Percentiles rank a stretch among this genome's conserved stretches.
Evolutionary conservation across 2,797 vertebrate genomes (phyloP).

Genomic region (Fistularia tabacaria): DNA sequence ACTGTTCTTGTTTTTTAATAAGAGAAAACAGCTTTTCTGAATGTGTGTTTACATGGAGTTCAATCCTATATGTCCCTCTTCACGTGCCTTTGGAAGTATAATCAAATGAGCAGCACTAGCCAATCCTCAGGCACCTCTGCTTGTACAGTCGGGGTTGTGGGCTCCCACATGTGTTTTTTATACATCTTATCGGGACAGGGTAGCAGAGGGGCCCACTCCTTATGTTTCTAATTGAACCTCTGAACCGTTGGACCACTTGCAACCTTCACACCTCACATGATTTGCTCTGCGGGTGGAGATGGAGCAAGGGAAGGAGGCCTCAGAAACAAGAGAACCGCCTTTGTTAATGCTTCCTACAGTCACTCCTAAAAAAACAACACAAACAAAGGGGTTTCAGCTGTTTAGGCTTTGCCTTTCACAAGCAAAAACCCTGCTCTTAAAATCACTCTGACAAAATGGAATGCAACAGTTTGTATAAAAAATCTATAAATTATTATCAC

Average conservation of each 20-base stretch:
- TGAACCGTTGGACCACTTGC: constrained; percentile 44
- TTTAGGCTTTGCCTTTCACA: constrained; percentile 43
- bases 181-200: constrained; percentile 63
- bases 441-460: constrained; percentile 51
- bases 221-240: constrained; percentile 61
- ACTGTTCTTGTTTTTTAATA: neutral
- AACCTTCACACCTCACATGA: constrained; percentile 63
- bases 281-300: constrained; percentile 33
- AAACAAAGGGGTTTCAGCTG: constrained; percentile 29
- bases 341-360: constrained; percentile 41
- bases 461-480: constrained; percentile 57
- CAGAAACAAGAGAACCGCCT: constrained; percentile 45
- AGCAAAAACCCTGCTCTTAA: constrained; percentile 55
- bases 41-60: no score
- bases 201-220: constrained; percentile 52
- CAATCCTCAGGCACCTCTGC: constrained; percentile 54
- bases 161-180: constrained; percentile 67
- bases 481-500: constrained; percentile 80
- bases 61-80: no score
- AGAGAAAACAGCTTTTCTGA: no score
- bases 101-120: constrained; percentile 56
- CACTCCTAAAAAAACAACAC: constrained; percentile 13
- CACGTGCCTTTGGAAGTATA: constrained; percentile 47
- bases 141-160: constrained; percentile 34
- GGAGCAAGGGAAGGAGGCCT: constrained; percentile 24